phyloP scores from a whole-genome alignment of 2,888 invertebrate species.

The Chrysodeixis includens region DNA sequence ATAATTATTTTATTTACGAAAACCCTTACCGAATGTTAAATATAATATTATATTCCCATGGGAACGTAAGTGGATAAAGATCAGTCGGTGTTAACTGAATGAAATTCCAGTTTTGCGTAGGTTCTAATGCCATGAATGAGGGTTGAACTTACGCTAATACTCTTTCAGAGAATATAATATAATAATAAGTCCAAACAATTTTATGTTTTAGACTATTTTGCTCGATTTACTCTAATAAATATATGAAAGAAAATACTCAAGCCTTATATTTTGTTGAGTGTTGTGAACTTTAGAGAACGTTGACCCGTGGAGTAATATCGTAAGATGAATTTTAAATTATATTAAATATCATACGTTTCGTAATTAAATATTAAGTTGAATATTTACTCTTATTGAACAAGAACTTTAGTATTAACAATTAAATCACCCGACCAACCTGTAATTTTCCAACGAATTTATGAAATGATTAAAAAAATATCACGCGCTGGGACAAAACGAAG shows the following conservation, averaged over 20 bases:
- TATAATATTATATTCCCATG: neutral
- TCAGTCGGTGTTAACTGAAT: neutral
- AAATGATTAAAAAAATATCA: too few relatives aligned
- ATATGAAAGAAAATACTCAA: conserved; percentile 26
- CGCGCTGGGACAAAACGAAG: too few relatives aligned
- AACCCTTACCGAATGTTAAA: neutral
- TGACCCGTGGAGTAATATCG: conserved; percentile 25
- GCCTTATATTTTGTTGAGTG: conserved; percentile 25
- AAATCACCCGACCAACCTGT: too few relatives aligned
- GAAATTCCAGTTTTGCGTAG: neutral
- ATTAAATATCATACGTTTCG: neutral
- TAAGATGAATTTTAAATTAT: neutral
- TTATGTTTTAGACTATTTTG: conserved; percentile 1
- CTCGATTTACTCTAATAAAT: conserved; percentile 3
- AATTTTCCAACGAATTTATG: too few relatives aligned
- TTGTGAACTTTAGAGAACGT: conserved; percentile 30
- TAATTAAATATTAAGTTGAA: neutral
- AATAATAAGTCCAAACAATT: conserved; percentile 2
- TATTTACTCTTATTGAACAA: neutral
- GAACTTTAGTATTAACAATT: neutral
- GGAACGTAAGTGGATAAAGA: neutral
- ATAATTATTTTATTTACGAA: too few relatives aligned
- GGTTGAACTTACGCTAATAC: neutral
- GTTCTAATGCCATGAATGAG: neutral
- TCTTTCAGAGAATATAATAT: neutral